A percentile compares a stretch with the other conserved stretches of the same genome.
These are phyloP conservation scores for Lontra canadensis DNA, from an alignment of 2,113 vertebrate genomes.

Conservation along the genomic window DNA sequence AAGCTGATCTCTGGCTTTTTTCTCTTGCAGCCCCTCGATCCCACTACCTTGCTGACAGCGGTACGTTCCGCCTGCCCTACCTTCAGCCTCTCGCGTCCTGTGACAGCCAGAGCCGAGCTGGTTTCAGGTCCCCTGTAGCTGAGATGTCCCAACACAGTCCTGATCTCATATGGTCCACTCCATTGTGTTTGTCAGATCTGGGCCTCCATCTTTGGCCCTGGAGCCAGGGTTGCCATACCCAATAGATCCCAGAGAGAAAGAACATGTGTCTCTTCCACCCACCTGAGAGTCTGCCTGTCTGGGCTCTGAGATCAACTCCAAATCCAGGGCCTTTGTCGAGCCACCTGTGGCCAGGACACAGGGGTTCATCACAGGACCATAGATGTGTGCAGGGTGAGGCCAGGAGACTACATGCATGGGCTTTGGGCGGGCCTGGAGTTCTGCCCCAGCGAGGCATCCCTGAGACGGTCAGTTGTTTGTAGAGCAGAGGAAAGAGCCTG, in stretches of 20 bases:
- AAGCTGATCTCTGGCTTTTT: conserved; percentile 37
- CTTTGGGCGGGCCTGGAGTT: neutral
- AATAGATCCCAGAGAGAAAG: neutral
- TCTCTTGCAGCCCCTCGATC: conserved; percentile 90
- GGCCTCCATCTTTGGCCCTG: neutral
- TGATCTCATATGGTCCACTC: neutral
- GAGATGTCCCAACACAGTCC: neutral
- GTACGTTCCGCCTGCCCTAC: conserved; percentile 85
- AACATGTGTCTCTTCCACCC: neutral
- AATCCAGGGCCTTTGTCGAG: neutral
- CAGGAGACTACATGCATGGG: neutral
- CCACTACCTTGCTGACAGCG: conserved; percentile 92
- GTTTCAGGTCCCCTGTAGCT: neutral
- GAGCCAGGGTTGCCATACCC: neutral
- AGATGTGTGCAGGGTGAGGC: neutral
- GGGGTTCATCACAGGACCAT: neutral
- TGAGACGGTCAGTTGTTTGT: neutral
- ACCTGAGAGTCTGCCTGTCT: neutral
- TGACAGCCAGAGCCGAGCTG: neutral
- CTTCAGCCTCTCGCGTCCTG: neutral
- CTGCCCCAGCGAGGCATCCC: neutral
- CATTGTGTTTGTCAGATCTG: neutral
- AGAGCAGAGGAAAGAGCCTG: neutral
- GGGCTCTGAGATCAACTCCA: neutral
- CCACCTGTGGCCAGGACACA: neutral